phyloP scores from a whole-genome alignment of 2,797 vertebrate species.

The Chloroceryle amazona region DNA sequence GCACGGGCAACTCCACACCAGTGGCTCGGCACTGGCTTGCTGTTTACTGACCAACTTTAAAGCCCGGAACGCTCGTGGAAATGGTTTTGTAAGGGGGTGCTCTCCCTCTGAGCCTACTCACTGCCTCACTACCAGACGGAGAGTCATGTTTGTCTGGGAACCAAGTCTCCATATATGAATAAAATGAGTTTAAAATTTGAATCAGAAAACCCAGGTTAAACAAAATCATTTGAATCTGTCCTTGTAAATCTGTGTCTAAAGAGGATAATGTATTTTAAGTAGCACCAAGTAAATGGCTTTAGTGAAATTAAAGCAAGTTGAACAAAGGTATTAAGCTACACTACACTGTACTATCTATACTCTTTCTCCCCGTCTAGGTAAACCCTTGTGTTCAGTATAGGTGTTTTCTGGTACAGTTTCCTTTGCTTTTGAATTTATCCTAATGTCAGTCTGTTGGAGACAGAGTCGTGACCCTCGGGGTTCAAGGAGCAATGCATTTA shows the following conservation, averaged over 20 bases:
- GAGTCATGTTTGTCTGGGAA: background rate
- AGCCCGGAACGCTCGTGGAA: background rate
- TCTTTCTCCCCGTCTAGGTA: background rate
- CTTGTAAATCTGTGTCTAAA: background rate
- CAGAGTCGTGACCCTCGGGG: background rate
- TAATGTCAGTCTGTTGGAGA: background rate
- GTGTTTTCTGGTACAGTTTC: background rate
- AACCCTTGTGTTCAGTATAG: background rate
- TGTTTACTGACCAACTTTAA: conserved; percentile 8
- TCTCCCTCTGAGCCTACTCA: background rate
- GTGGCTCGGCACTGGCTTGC: background rate
- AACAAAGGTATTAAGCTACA: background rate
- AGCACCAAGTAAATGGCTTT: background rate
- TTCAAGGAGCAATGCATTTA: background rate
- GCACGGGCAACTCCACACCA: fast-evolving
- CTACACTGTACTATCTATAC: background rate
- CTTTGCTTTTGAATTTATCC: conserved; percentile 6
- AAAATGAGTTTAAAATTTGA: background rate
- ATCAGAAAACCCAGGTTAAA: background rate
- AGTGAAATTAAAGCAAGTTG: background rate
- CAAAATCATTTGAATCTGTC: background rate
- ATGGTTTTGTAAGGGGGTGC: background rate
- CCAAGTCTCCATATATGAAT: background rate
- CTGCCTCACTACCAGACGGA: background rate
- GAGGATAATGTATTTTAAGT: background rate